Conservation (phyloP, 2,113 vertebrate genomes). For the Blennius ocellaris region DNA sequence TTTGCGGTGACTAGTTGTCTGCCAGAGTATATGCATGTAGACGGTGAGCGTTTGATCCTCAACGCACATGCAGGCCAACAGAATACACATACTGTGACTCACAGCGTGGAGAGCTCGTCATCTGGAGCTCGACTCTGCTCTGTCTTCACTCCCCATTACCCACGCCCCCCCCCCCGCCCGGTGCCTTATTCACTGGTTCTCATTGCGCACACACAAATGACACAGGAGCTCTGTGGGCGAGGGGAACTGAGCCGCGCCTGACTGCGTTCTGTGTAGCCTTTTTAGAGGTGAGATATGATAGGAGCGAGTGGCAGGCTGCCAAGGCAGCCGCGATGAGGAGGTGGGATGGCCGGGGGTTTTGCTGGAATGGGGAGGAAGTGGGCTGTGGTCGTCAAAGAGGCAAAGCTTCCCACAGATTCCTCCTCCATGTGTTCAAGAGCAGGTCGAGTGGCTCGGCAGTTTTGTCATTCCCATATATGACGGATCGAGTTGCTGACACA, state of each 20-base stretch:
- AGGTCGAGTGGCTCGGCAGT: conserved; percentile 8
- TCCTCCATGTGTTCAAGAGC: conserved; percentile 28
- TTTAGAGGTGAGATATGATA: conserved; percentile 46
- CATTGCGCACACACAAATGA: conserved; percentile 45
- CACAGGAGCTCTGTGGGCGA: conserved; percentile 58
- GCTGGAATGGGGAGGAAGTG: conserved; percentile 41
- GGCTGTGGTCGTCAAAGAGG: conserved; percentile 27
- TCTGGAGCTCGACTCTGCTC: conserved; percentile 39
- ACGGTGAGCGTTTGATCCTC: conserved; percentile 40
- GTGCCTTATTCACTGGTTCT: conserved; percentile 46
- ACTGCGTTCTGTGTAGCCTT: conserved; percentile 47
- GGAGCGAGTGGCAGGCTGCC: conserved; percentile 41
- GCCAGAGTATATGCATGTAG: conserved; percentile 12
- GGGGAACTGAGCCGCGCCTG: conserved; percentile 46
- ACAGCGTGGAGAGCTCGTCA: conserved; percentile 39
- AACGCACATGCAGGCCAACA: conserved; percentile 34
- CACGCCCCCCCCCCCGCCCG: conserved; percentile 50
- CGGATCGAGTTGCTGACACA: neutral
- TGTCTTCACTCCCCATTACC: conserved; percentile 61
- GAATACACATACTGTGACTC: conserved; percentile 44
- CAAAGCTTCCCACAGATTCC: conserved; percentile 38
- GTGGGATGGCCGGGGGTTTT: conserved; percentile 46
- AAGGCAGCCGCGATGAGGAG: conserved; percentile 21
- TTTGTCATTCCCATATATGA: neutral
- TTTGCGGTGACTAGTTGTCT: conserved; percentile 14